A percentile compares a stretch with the other conserved stretches of the same genome.
phyloP scores from a whole-genome alignment of 1,140 invertebrate species.

The Lepidurus couesii region DNA sequence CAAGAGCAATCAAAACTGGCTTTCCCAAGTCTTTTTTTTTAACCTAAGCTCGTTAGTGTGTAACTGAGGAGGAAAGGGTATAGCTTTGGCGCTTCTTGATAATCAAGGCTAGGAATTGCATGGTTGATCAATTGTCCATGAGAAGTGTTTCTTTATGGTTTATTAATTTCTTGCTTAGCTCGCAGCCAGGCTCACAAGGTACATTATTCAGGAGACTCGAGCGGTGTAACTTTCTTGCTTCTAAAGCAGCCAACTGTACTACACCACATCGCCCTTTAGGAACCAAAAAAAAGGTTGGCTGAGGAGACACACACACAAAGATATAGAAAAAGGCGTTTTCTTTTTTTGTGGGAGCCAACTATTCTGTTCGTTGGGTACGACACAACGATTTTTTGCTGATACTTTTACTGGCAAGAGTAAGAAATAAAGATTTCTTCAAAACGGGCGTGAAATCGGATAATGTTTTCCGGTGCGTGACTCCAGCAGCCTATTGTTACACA shows the following conservation, averaged over 20 bases:
- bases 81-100: neutral
- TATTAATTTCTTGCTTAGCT: neutral
- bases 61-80: too few relatives aligned
- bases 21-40: too few relatives aligned
- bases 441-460: neutral
- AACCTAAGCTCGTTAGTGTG: too few relatives aligned
- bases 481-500: neutral
- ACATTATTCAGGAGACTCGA: slow-evolving; percentile 8
- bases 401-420: neutral
- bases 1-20: too few relatives aligned
- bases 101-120: neutral
- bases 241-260: neutral
- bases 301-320: neutral
- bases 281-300: too few relatives aligned
- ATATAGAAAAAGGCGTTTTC: neutral
- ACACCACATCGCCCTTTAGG: neutral
- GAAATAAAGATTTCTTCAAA: neutral
- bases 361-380: too few relatives aligned
- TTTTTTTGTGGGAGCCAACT: too few relatives aligned
- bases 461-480: neutral
- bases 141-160: neutral
- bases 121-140: neutral
- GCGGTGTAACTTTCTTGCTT: neutral
- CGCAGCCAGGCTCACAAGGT: neutral
- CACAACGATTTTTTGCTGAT: too few relatives aligned